These are phyloP conservation scores for Catocala nupta DNA, from an alignment of 2,888 invertebrate species.

Conservation along the genomic window DNA sequence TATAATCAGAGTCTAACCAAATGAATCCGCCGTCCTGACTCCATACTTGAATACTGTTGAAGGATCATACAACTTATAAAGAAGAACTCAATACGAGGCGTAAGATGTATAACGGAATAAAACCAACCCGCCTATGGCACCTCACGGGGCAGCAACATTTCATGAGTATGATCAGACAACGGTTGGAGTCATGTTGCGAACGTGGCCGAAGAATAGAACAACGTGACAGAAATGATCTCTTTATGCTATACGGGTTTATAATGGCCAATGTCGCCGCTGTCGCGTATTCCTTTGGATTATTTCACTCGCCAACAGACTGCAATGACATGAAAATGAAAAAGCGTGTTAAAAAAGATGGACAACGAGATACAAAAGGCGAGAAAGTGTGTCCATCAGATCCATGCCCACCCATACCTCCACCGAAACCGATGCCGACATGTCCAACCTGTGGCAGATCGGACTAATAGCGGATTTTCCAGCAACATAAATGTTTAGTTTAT, in stretches of 20 bases:
- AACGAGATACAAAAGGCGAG: background rate
- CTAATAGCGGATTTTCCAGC: too few relatives aligned
- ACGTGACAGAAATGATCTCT: conserved; percentile 31
- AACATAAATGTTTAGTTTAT: too few relatives aligned
- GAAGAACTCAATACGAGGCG: background rate
- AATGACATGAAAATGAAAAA: background rate
- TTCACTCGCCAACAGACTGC: conserved; percentile 35
- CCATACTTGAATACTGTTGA: too few relatives aligned
- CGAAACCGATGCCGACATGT: too few relatives aligned
- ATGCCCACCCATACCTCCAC: conserved; percentile 27
- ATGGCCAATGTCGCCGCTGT: conserved; percentile 13
- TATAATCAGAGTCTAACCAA: too few relatives aligned
- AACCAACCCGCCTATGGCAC: conserved; percentile 71
- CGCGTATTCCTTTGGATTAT: conserved; percentile 53
- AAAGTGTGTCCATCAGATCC: conserved; percentile 12
- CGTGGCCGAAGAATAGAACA: conserved; percentile 5
- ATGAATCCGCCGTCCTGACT: too few relatives aligned
- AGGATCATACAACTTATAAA: conserved; percentile 2
- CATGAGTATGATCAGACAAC: conserved; percentile 46
- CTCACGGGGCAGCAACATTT: conserved; percentile 62
- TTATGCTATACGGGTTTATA: conserved; percentile 9
- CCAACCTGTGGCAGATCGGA: too few relatives aligned
- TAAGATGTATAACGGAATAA: conserved; percentile 60
- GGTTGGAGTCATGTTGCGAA: conserved; percentile 31
- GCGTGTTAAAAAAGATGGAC: background rate